Conservation (phyloP, 2,888 invertebrate genomes). For the Atethmia centrago region DNA sequence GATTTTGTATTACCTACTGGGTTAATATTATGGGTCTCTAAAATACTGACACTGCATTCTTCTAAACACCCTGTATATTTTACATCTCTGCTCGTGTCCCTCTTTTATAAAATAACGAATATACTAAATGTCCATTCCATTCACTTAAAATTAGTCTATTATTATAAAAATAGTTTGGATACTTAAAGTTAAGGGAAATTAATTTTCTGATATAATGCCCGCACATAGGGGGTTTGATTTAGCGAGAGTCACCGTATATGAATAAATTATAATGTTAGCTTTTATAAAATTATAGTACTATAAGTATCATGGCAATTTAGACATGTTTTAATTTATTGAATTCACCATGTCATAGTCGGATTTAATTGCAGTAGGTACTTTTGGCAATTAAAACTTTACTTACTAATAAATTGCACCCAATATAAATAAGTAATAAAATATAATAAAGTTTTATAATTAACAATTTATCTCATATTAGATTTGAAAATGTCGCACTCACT, state of each 20-base stretch:
- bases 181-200: conserved; percentile 5
- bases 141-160: conserved; percentile 11
- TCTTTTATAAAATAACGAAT: conserved; percentile 27
- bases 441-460: conserved; percentile 7
- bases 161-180: conserved; percentile 5
- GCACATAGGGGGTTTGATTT: neutral
- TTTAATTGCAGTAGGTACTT: conserved; percentile 17
- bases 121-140: conserved; percentile 10
- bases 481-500: conserved; percentile 8
- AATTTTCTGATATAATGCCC: neutral
- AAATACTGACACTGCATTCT: conserved; percentile 13
- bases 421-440: conserved; percentile 20
- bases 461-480: conserved; percentile 13
- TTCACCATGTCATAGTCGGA: neutral
- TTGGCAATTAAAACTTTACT: conserved; percentile 3
- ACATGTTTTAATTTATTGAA: conserved; percentile 5
- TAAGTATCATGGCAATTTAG: neutral
- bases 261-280: conserved; percentile 2
- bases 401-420: conserved; percentile 40
- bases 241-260: conserved; percentile 12
- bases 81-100: conserved; percentile 35
- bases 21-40: neutral
- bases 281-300: conserved; percentile 3
- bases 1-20: conserved; percentile 6
- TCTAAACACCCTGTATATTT: conserved; percentile 15